These are phyloP conservation scores for Ichneumoninae sp. DNA, from an alignment of 2,888 invertebrate species.

Conservation along the genomic window DNA sequence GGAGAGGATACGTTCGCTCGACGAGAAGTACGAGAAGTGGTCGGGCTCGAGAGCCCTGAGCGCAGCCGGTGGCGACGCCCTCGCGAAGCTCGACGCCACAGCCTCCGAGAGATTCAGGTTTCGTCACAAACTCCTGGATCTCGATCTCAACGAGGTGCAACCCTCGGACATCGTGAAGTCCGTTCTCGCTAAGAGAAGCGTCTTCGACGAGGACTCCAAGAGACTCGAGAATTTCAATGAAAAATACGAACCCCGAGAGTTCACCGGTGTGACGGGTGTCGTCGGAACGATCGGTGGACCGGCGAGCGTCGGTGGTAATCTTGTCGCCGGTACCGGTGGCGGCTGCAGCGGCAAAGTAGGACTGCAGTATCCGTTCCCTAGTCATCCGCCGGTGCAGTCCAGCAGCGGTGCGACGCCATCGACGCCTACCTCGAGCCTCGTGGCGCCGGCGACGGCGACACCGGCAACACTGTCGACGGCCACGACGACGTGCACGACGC, in stretches of 20 bases:
- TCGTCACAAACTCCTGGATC: conserved; percentile 91
- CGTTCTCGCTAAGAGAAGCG: conserved; percentile 95
- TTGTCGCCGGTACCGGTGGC: conserved; percentile 67
- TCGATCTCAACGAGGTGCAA: conserved; percentile 92
- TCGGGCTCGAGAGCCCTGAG: conserved; percentile 88
- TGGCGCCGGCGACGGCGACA: conserved; percentile 63
- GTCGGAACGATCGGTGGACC: conserved; percentile 73
- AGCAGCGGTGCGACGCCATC: conserved; percentile 67
- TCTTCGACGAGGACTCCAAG: conserved; percentile 98
- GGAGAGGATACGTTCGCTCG: conserved; percentile 95
- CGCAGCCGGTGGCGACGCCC: conserved; percentile 86
- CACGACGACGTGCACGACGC: conserved; percentile 58
- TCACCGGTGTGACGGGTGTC: conserved; percentile 81
- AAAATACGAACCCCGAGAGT: conserved; percentile 90
- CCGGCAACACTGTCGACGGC: conserved; percentile 68
- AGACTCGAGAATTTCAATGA: conserved; percentile 94
- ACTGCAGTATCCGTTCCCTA: conserved; percentile 92
- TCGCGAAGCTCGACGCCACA: conserved; percentile 85
- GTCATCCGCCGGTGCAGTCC: conserved; percentile 88
- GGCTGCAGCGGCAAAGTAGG: conserved; percentile 85
- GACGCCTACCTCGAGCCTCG: conserved; percentile 53
- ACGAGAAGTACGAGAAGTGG: conserved; percentile 97
- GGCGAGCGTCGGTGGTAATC: conserved; percentile 65
- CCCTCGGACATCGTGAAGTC: conserved; percentile 97
- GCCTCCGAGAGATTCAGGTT: conserved; percentile 86